Conservation (phyloP, 2,888 invertebrate species). For the Lepidonotus clava region DNA sequence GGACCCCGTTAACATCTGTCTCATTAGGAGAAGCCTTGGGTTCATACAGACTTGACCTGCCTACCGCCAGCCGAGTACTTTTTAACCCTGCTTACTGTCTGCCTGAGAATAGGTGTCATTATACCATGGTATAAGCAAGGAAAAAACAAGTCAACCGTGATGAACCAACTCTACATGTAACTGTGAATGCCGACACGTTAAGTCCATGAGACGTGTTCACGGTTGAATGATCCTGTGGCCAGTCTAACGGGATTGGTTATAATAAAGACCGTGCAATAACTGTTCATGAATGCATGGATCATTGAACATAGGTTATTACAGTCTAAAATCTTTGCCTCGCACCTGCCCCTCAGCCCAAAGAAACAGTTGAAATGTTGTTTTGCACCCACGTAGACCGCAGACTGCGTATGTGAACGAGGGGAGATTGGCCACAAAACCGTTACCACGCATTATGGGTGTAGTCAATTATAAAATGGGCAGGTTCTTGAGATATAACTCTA, state of each 20-base stretch:
- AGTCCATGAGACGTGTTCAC: not conserved
- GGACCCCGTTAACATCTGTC: not conserved
- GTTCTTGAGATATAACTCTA: not conserved
- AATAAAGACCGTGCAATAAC: not conserved
- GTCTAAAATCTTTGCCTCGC: not conserved
- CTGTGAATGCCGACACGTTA: not conserved
- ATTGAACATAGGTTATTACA: not conserved
- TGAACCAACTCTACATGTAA: not conserved
- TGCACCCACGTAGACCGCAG: too few relatives aligned
- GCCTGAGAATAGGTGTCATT: not conserved
- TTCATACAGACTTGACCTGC: not conserved
- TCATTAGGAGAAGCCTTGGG: not conserved
- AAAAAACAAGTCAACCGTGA: not conserved
- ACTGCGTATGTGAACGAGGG: too few relatives aligned
- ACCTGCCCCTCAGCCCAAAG: not conserved
- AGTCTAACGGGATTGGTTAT: not conserved
- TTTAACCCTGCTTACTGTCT: not conserved
- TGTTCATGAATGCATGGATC: slow-evolving; percentile 26
- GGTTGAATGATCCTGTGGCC: not conserved
- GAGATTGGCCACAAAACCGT: too few relatives aligned
- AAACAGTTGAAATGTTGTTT: not conserved
- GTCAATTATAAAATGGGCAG: not conserved
- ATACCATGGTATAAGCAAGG: not conserved
- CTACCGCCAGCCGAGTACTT: not conserved
- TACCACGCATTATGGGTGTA: not conserved